phyloP scores from a whole-genome alignment of 2,113 vertebrate species.

The Bombycilla garrulus region DNA sequence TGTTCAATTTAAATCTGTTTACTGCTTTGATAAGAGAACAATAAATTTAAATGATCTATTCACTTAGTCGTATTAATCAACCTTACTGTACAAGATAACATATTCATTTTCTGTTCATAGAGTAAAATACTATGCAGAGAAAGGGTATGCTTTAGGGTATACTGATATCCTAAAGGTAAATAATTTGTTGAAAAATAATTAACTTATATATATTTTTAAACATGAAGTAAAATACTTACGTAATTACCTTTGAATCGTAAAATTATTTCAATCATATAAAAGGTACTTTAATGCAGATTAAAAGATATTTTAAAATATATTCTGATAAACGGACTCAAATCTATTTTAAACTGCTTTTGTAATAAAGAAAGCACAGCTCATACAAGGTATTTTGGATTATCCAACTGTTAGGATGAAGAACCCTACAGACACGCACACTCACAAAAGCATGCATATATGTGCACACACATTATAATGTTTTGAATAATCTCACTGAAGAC shows the following conservation, averaged over 20 bases:
- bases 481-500: neutral
- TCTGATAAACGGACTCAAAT: neutral
- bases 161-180: neutral
- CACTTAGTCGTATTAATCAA: neutral
- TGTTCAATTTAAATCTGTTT: neutral
- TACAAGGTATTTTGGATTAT: neutral
- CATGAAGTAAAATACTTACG: neutral
- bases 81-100: neutral
- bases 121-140: neutral
- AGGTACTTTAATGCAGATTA: neutral
- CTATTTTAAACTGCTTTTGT: neutral
- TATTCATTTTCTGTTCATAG: neutral
- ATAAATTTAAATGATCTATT: neutral
- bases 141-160: neutral
- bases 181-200: neutral
- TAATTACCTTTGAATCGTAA: neutral
- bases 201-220: neutral
- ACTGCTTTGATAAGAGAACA: neutral
- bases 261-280: neutral
- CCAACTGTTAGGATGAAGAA: neutral
- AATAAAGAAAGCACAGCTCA: neutral
- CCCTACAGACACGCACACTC: neutral
- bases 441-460: neutral
- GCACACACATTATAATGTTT: neutral
- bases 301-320: neutral